Evolutionary conservation across 2,113 vertebrate genomes (phyloP), one percentile per base, ranked within the genome.

Genomic region (Apteryx owenii): DNA sequence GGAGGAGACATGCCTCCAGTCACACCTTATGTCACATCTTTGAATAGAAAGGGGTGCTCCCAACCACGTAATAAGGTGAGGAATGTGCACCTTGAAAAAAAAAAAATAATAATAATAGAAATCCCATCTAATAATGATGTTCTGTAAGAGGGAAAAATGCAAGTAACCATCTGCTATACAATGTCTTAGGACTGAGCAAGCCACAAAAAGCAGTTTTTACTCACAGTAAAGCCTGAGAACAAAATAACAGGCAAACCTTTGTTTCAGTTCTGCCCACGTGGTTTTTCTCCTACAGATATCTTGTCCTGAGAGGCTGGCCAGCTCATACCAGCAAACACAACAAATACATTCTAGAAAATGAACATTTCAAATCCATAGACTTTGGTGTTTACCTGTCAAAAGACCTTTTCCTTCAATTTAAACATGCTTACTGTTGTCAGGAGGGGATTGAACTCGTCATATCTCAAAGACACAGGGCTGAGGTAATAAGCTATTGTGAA

Each of bases 71-170:
- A 42, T 46, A 81, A 53, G 46, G 11, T 78, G 33, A 87, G 25
- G 6, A 91, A 5, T 20, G 19, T n/a, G 7, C 3, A 28, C 9
- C 21, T 82, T 64, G 50, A 68, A n/a, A 69, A 84, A n/a, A 5
- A n/a, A 38, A 29, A 19, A 68, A 28, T 31, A 6, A 14, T 31
- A 5, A 7, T 58, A 64, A 64, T 71, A 2, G 51, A 70, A 72
- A 25, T 54, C 20, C 22, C 2, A 3, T 7, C 2, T 69, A 38
- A 15, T 19, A 0, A 0, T 26, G 12, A 8, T 23, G 40, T 89
- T 91, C 31, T 78, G 15, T 40, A 69, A 4, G 10, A 40, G 18
- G 18, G 5, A 14, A 14, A 62, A 51, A 80, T n/a, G 12, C 26
- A 20, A 44, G 0, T 66, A 61, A 9, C 21, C 4, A 14, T 58